Conservation (phyloP, 2,888 invertebrate species). For the Apamea monoglypha region DNA sequence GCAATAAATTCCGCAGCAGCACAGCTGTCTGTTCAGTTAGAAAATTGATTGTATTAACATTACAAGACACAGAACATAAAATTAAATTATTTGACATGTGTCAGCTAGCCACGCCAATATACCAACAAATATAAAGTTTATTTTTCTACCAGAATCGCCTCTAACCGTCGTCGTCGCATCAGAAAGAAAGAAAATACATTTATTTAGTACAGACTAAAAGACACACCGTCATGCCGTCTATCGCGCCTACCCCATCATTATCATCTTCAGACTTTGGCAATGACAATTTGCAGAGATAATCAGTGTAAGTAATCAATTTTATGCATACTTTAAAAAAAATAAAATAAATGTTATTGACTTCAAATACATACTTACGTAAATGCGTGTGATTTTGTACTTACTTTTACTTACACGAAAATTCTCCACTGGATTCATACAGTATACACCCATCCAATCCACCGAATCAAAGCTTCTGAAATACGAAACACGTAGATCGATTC, state of each 20-base stretch:
- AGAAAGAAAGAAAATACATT: no score
- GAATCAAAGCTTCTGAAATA: constrained; percentile 83
- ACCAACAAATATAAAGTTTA: no score
- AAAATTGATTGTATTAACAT: no score
- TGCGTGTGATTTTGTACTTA: not conserved
- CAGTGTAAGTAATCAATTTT: not conserved
- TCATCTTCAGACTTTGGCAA: not conserved
- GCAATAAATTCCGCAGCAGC: no score
- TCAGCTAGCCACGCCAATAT: no score
- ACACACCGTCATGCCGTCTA: no score
- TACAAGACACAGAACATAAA: no score
- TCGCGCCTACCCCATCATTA: no score
- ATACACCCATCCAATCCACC: constrained; percentile 61
- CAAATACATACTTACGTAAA: not conserved
- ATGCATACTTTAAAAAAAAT: rapidly evolving
- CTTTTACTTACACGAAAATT: not conserved
- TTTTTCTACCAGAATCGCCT: not conserved
- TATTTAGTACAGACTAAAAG: no score
- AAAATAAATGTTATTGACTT: not conserved
- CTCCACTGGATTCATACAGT: not conserved
- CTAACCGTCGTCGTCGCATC: not conserved
- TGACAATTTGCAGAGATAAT: not conserved
- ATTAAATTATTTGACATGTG: no score
- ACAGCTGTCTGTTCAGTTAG: no score
- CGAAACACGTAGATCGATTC: constrained; percentile 86